Evolutionary conservation across 2,888 invertebrate genomes (phyloP), one percentile per base, ranked within the genome.

Genomic region (Conus canariensis): DNA sequence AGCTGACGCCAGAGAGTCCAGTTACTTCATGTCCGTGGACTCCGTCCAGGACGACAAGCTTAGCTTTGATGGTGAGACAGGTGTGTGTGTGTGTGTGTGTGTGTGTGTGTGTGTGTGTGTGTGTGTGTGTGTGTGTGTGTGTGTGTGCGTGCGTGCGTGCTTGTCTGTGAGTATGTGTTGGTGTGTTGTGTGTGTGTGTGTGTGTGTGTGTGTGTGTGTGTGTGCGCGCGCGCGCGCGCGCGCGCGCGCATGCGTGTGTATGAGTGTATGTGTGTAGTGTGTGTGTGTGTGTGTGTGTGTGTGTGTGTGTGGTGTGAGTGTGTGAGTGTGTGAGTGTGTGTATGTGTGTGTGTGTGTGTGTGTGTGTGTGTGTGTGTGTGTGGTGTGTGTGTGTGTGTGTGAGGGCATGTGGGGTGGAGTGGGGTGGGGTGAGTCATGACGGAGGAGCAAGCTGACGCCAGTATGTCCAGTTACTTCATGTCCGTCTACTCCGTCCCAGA

Each of bases 1-100:
- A 64, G 94, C 94, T 10, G 92, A 92, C 30, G 91, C 91, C 58
- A 93, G 93, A 16, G 94, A 94, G 12, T 88, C 92, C 80, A 93
- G 94, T 1, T 94, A 94, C 89, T 95, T 95, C 90, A 94, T 94
- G 94, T 90, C 92, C 14, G 93, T 93, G 16, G 95, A 95, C 90
- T 83, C 56, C 67, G 92, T 94, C 87, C 92, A 92, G 0, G 95
- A 95, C 86, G 92, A 91, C 67, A 90, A 92, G 58, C 92, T 95
- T 0, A 92, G 92, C 22, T 95, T 95, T 93, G 92, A 94, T 89
- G 95, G 95, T 95, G 91, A 59, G 92, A 25, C 16, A 74, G 74
- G 30, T 30, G 25, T 30, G 77, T 16, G 77, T 80, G 77, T 16
- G 77, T 30, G 77, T 16, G 77, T 25, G 77, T 14, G 77, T 25